A percentile compares a stretch with the other conserved stretches of the same genome.
These are phyloP conservation scores for Trisateles emortualis DNA, from an alignment of 2,888 invertebrate species.

Conservation along the genomic window DNA sequence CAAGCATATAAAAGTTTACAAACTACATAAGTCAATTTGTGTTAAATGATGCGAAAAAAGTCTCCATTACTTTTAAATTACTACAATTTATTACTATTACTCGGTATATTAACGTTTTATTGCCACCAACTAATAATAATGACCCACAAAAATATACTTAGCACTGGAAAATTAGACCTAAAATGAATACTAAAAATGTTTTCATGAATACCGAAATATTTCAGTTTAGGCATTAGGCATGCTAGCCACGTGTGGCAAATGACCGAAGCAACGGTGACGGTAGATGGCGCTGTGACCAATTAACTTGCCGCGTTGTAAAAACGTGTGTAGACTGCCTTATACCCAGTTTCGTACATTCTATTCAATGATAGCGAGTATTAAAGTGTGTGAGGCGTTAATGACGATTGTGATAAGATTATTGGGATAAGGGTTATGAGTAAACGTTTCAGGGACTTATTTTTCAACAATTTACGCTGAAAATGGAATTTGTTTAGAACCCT, in stretches of 20 bases:
- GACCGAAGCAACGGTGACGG: slow-evolving; percentile 53
- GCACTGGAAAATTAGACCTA: slow-evolving; percentile 14
- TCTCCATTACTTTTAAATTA: not conserved
- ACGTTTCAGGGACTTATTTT: not conserved
- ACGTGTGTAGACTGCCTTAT: slow-evolving; percentile 64
- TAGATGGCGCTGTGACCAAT: slow-evolving; percentile 59
- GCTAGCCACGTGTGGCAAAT: slow-evolving; percentile 57
- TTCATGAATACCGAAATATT: slow-evolving; percentile 16
- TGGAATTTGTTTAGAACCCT: no score
- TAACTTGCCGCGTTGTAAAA: slow-evolving; percentile 62
- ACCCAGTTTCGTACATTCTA: slow-evolving; percentile 35
- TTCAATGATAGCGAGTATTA: slow-evolving; percentile 45
- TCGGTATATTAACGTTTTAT: slow-evolving; percentile 3
- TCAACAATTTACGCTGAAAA: no score
- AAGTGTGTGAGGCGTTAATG: slow-evolving; percentile 11
- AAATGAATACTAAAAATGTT: slow-evolving; percentile 30
- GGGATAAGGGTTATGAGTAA: not conserved
- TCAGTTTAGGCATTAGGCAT: slow-evolving; percentile 49
- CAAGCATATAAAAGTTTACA: no score
- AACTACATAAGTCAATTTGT: not conserved
- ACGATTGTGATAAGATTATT: slow-evolving; percentile 8
- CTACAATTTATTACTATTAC: slow-evolving; percentile 1
- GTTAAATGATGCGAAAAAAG: not conserved
- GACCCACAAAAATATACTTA: slow-evolving; percentile 4
- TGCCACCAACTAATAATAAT: not conserved